Evolutionary conservation across 2,113 vertebrate species (phyloP).

Genomic region (Uropsilus gracilis): DNA sequence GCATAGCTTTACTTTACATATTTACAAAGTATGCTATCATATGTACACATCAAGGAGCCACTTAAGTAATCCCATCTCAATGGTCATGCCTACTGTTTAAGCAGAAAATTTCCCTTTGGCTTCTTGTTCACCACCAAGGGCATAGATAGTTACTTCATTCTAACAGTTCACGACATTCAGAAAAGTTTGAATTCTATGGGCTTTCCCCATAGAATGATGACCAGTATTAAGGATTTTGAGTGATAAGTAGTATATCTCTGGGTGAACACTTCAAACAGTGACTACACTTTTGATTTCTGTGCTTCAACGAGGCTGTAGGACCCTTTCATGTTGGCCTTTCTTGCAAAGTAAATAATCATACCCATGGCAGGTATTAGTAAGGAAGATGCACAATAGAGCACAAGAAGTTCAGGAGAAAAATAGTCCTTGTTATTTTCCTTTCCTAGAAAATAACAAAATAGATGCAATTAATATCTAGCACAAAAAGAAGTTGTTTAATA

Average conservation of each 20-base stretch:
- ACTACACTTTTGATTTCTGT: slow-evolving; percentile 84
- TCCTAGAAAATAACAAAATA: slow-evolving; percentile 81
- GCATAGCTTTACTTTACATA: slow-evolving; percentile 76
- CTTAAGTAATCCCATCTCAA: slow-evolving; percentile 9
- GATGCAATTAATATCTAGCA: slow-evolving; percentile 25
- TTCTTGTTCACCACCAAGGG: slow-evolving; percentile 46
- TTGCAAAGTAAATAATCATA: slow-evolving; percentile 83
- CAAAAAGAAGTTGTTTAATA: slow-evolving; percentile 26
- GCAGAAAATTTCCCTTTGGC: slow-evolving; percentile 40
- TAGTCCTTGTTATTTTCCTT: slow-evolving; percentile 63
- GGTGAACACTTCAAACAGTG: not conserved
- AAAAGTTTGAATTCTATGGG: slow-evolving; percentile 30
- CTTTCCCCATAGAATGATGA: slow-evolving; percentile 8
- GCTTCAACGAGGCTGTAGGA: slow-evolving; percentile 88
- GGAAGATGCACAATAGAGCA: slow-evolving; percentile 78
- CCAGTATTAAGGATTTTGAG: not conserved
- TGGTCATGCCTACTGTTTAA: not conserved
- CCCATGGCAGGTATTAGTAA: slow-evolving; percentile 80
- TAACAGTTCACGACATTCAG: not conserved
- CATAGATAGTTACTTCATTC: not conserved
- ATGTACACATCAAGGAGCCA: slow-evolving; percentile 75
- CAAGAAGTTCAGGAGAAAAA: slow-evolving; percentile 77
- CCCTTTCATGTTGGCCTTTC: slow-evolving; percentile 86
- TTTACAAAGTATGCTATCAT: slow-evolving; percentile 69
- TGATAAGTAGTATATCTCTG: slow-evolving; percentile 71